Conservation (phyloP, 2,797 vertebrate species). For the Paedocypris micromegethes region DNA sequence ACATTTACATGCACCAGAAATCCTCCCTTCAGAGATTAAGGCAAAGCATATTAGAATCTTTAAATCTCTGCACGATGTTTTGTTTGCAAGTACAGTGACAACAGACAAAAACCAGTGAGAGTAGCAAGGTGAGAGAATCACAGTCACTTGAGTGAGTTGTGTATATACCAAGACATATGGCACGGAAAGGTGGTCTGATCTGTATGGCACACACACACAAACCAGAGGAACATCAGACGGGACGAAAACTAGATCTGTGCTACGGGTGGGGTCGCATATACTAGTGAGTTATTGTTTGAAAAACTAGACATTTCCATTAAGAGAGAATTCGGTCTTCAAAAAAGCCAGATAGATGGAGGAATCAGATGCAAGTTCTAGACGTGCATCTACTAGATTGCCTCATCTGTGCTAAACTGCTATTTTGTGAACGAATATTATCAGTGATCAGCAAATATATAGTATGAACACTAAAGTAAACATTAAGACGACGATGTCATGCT, state of each 20-base stretch:
- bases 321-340: no score
- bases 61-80: constrained; percentile 5
- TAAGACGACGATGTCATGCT: constrained; percentile 23
- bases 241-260: no score
- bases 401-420: constrained; percentile 2
- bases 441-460: neutral
- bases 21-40: constrained; percentile 2
- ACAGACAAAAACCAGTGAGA: constrained; percentile 8
- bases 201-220: constrained; percentile 29
- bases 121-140: neutral
- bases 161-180: no score
- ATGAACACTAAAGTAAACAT: no score
- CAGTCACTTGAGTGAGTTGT: neutral
- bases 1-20: constrained; percentile 3
- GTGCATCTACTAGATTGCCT: neutral
- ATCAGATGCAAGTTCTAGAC: no score
- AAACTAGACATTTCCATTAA: no score
- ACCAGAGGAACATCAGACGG: no score
- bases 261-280: no score
- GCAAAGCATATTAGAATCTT: constrained; percentile 44
- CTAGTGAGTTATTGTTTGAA: no score
- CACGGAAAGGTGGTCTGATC: neutral
- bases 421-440: neutral
- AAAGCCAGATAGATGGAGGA: no score
- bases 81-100: constrained; percentile 27